Evolutionary conservation across 2,113 vertebrate species (phyloP), one percentile per base, ranked within the genome.

Genomic region (Apteryx owenii): DNA sequence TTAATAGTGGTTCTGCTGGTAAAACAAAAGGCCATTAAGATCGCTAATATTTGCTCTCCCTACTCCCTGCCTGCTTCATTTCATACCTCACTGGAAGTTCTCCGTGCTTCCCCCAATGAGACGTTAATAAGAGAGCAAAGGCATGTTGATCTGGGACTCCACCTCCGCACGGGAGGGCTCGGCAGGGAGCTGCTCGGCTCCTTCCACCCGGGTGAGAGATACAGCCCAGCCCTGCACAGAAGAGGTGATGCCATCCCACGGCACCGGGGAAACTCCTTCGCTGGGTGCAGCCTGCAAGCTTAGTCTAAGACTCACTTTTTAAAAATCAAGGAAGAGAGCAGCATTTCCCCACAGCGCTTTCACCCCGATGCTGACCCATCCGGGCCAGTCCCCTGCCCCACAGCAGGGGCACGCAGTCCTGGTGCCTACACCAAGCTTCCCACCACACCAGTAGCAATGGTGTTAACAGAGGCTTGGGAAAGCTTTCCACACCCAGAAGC

Each of bases 11-110:
- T 38, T 92, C 78, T 69, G 69, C 90, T 69, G 80, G 76, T 81
- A 88, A 96, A 97, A 94, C 96, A 95, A 92, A 92, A 91, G 81
- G 51, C 95, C 94, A 96, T 96, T 96, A 93, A 82, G 50, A 91
- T 48, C 21, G 7, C 90, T 93, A 92, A 87, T 94, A 96, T 97
- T 96, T 97, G 94, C 75, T 93, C 85, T 95, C 73, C 61, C 70
- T 90, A 40, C 88, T 95, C 83, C 78, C 92, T 93, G 69, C 83
- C 85, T 91, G 40, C 93, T 95, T 90, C 96, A 93, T 95, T 93
- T 92, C 92, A 86, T 87, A 71, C 88, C 84, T 65, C 81, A 54
- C 3, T 31, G 40, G n/a, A 17, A 94, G 62, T 71, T 73, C 54
- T 3, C 21, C 8, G 4, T 5, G 2, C 66, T 85, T 91, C 65